Percentiles rank a stretch among this genome's conserved stretches.
Conservation (phyloP, 2,797 vertebrate species). For the Hippocampus kuda region DNA sequence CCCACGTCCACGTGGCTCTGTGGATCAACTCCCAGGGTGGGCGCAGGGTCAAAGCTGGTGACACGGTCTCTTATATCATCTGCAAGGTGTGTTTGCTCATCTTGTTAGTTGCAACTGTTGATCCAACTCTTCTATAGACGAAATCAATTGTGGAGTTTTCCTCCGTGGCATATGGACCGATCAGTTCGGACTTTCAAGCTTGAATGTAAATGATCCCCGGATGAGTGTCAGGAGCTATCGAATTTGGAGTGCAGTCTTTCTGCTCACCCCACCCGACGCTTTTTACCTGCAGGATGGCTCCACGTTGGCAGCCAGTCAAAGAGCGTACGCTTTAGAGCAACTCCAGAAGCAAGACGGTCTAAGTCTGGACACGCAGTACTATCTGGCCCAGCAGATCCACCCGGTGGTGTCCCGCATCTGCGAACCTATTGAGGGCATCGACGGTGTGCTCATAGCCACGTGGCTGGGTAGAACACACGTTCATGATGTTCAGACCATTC, state of each 20-base stretch:
- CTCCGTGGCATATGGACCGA: too few species aligned
- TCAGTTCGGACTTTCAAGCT: too few species aligned
- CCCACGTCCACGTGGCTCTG: constrained; percentile 93
- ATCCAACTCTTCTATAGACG: too few species aligned
- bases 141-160: too few species aligned
- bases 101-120: too few species aligned
- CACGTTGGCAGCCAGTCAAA: constrained; percentile 79
- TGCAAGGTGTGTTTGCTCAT: constrained; percentile 77
- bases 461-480: constrained; percentile 80
- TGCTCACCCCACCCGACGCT: background rate
- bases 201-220: background rate
- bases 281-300: constrained; percentile 78
- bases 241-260: background rate
- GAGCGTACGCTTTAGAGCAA: constrained; percentile 89
- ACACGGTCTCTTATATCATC: constrained; percentile 90
- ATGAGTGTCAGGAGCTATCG: background rate
- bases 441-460: constrained; percentile 82
- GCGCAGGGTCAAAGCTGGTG: constrained; percentile 86
- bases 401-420: constrained; percentile 95
- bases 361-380: constrained; percentile 86
- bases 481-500: background rate
- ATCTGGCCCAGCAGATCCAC: constrained; percentile 92
- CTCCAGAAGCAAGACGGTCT: constrained; percentile 87
- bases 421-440: constrained; percentile 93
- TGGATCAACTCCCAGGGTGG: constrained; percentile 97